Conservation (phyloP, 2,888 invertebrate genomes). For the Rambutsinella grinnellia region DNA sequence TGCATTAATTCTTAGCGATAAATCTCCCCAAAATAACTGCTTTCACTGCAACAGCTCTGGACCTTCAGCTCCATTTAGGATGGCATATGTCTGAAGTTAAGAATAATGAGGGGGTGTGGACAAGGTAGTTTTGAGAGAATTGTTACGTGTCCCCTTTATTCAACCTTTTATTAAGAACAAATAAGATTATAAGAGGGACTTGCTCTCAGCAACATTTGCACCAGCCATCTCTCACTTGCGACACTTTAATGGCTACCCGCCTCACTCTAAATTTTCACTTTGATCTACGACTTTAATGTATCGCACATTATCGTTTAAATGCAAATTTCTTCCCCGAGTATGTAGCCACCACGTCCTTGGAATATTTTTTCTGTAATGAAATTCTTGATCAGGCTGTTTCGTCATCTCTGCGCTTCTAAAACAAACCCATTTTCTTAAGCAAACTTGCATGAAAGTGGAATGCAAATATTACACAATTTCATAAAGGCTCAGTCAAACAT, state of each 20-base stretch:
- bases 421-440: too few relatives aligned
- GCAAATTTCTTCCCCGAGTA: not conserved
- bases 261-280: constrained; percentile 19
- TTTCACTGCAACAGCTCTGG: too few relatives aligned
- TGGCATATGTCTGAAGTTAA: too few relatives aligned
- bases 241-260: constrained; percentile 13
- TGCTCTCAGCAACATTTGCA: not conserved
- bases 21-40: too few relatives aligned
- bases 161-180: not conserved
- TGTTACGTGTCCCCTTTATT: not conserved
- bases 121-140: too few relatives aligned
- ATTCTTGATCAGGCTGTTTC: not conserved
- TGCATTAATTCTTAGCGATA: too few relatives aligned
- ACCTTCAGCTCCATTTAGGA: too few relatives aligned
- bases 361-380: not conserved
- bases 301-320: constrained; percentile 3
- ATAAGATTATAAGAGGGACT: not conserved
- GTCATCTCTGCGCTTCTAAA: too few relatives aligned
- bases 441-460: too few relatives aligned
- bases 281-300: constrained; percentile 27
- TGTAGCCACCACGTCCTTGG: not conserved
- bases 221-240: constrained; percentile 16
- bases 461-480: too few relatives aligned
- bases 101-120: too few relatives aligned
- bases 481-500: too few relatives aligned